Evolutionary conservation across 2,888 invertebrate genomes (phyloP), one percentile per base, ranked within the genome.

Genomic region (Neoscelio sp.): DNA sequence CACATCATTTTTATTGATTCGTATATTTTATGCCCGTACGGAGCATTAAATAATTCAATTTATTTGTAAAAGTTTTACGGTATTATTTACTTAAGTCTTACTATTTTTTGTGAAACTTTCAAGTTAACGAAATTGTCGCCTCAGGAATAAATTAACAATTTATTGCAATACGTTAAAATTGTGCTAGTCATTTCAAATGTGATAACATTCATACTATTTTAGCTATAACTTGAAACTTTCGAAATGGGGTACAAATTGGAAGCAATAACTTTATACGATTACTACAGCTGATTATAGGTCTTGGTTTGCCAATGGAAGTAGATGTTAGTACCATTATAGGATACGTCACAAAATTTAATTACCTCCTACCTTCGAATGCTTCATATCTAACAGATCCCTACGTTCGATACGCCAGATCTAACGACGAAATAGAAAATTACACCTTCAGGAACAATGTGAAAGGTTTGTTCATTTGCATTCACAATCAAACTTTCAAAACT

Each of bases 401-500:
- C 60, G 92, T 92, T 64, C 90, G 89, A 58, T 90, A 91, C 56
- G 92, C 92, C 84, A 92, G 93, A 87, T 82, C 91, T 60, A 91
- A 58, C 20, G 18, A 50, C 10, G 15, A 64, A 35, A 12, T 8
- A 6, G 28, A 44, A 20, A 12, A 46, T 50, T 10, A 12, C 5
- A 2, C 4, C 1, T 6, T 23, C 18, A n/a, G n/a, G n/a, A n/a
- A n/a, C n/a, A n/a, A n/a, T n/a, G n/a, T n/a, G n/a, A n/a, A n/a
- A n/a, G n/a, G n/a, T n/a, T n/a, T n/a, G n/a, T n/a, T n/a, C n/a
- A n/a, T n/a, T n/a, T n/a, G n/a, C n/a, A n/a, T n/a, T n/a, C n/a
- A n/a, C n/a, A n/a, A n/a, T n/a, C n/a, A n/a, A n/a, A n/a, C n/a
- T n/a, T n/a, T n/a, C n/a, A n/a, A n/a, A n/a, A n/a, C n/a, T n/a